Percentiles rank a stretch among this genome's conserved stretches.
Conservation (phyloP, 2,113 vertebrate species). For the Formicarius rufipectus region DNA sequence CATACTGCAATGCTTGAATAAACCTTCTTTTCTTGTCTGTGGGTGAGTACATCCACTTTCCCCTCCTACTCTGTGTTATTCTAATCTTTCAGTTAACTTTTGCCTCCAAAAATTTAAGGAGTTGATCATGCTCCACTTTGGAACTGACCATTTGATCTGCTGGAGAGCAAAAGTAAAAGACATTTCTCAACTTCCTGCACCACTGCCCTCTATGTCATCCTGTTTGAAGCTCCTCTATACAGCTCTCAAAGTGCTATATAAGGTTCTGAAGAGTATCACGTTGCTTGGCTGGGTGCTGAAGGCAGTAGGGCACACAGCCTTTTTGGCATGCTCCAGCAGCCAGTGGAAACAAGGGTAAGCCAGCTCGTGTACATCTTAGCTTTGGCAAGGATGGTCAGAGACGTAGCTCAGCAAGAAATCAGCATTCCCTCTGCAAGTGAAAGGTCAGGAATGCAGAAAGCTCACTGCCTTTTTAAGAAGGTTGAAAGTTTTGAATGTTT, state of each 20-base stretch:
- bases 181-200: not conserved
- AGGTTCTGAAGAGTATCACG: constrained; percentile 28
- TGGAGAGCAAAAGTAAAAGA: constrained; percentile 1
- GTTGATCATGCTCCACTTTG: not conserved
- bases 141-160: constrained; percentile 17
- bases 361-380: constrained; percentile 33
- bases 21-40: constrained; percentile 21
- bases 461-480: constrained; percentile 38
- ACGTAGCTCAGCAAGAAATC: constrained; percentile 50
- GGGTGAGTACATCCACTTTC: constrained; percentile 13
- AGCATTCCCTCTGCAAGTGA: constrained; percentile 48
- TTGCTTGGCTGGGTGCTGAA: constrained; percentile 25
- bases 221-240: not conserved
- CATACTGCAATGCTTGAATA: constrained; percentile 27
- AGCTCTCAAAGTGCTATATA: constrained; percentile 28
- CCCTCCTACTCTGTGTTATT: constrained; percentile 33
- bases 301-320: constrained; percentile 36
- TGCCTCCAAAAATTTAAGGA: not conserved
- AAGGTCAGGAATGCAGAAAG: constrained; percentile 60
- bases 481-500: constrained; percentile 27
- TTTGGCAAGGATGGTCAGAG: constrained; percentile 54
- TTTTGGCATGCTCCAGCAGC: constrained; percentile 18
- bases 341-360: constrained; percentile 48
- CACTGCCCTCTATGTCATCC: not conserved
- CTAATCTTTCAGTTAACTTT: constrained; percentile 28